Base-by-base conservation (phyloP, 2,113 vertebrate genomes). In the Nicator chloris region DNA sequence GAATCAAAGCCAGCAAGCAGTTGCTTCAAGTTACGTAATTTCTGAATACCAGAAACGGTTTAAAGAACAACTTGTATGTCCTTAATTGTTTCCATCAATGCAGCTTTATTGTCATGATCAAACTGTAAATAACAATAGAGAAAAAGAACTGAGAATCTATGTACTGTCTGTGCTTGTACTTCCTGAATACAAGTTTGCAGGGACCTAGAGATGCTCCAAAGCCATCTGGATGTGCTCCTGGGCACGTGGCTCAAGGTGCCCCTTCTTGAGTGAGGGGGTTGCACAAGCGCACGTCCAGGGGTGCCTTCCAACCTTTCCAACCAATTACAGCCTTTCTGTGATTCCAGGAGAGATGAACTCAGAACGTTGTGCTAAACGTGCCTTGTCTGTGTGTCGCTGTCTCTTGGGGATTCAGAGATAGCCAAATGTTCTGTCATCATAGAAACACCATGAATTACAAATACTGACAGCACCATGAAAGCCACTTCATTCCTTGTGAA, bases 381-480 rank as follows among this genome's bases (percentile, higher is more conserved):
- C 37, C 5, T 80, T 16, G 6, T 81, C 42, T 6, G 0, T 1
- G 4, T 75, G 56, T 35, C 3, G 2, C 30, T 77, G 13, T 73
- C 35, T 65, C 12, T 24, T 76, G 37, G 64, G 18, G 54, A 50
- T 84, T 84, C 42, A 49, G 60, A 22, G 12, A 10, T 8, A 37
- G 24, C 17, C 23, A 39, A 66, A 28, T 63, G 27, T 40, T 84
- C 23, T 42, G 5, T 24, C 22, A 53, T 57, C 22, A 6, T 42
- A 63, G 63, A 83, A 66, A 47, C 9, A 11, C 9, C 20, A 16
- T 19, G 17, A 85, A 44, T 24, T 65, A 45, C 57, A 85, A 35
- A 37, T 71, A 16, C 2, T 81, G 71, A 30, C 40, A 87, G 28
- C 40, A 21, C 17, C 9, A 8, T 51, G 39, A 47, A 84, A 71